phyloP scores from a whole-genome alignment of 2,113 vertebrate genomes.

The Bungarus multicinctus region DNA sequence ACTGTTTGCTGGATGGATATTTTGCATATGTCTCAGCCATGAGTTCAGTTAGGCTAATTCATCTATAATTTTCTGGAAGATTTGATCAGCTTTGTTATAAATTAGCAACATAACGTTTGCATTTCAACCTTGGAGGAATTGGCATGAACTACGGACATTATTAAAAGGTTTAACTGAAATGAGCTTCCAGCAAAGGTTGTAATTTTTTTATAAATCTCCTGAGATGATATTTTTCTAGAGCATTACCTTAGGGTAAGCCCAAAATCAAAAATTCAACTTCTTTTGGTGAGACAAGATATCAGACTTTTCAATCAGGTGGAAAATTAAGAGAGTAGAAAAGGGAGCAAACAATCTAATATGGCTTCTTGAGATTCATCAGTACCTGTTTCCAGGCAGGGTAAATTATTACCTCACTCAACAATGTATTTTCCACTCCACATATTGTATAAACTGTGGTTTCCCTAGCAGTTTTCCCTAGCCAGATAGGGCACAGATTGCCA shows the following conservation, averaged over 20 bases:
- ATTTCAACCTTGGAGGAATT: background rate
- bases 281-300: background rate
- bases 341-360: background rate
- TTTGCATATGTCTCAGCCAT: background rate
- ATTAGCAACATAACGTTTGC: background rate
- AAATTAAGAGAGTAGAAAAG: background rate
- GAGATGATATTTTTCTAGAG: background rate
- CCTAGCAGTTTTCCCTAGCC: background rate
- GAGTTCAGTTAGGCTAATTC: background rate
- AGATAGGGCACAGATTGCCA: background rate
- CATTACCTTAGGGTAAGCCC: background rate
- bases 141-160: background rate
- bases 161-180: background rate
- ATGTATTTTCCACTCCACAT: background rate
- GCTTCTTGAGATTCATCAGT: background rate
- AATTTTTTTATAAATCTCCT: background rate
- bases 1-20: background rate
- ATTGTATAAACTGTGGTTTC: background rate
- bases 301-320: background rate
- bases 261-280: background rate
- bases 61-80: background rate
- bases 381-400: background rate
- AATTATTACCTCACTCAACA: background rate
- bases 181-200: background rate
- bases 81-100: background rate